Conservation (phyloP, 23 tunicate species). For the Styela plicata region DNA sequence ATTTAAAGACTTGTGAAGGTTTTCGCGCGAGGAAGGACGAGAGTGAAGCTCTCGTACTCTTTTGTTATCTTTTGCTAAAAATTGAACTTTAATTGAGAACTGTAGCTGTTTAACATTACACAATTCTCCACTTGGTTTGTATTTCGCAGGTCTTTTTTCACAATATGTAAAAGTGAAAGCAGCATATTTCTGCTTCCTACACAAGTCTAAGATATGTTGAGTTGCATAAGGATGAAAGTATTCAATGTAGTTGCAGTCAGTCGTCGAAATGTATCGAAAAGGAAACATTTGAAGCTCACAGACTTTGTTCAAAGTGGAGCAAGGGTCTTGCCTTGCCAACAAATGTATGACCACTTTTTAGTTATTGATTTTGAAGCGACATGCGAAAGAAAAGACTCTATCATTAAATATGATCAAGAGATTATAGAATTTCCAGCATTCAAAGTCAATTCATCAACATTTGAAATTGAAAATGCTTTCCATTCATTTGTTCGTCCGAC, state of each 20-base stretch:
- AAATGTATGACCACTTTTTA: constrained; percentile 19
- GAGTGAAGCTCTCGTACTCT: no score
- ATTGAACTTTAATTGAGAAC: no score
- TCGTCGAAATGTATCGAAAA: neutral
- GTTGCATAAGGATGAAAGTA: no score
- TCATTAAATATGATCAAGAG: constrained; percentile 4
- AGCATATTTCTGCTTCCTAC: no score
- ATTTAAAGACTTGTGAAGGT: no score
- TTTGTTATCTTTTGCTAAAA: no score
- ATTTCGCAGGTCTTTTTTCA: no score
- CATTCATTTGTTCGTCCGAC: constrained; percentile 22
- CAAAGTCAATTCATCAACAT: constrained; percentile 14
- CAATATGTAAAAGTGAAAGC: no score
- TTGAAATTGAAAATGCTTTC: constrained; percentile 2
- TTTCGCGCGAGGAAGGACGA: no score
- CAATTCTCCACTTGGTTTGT: no score
- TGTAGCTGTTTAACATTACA: no score
- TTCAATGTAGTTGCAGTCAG: neutral
- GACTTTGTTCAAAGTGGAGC: neutral
- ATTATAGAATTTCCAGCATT: constrained; percentile 25
- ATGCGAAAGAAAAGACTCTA: constrained; percentile 1
- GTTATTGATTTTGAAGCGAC: constrained; percentile 36
- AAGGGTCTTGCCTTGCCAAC: neutral
- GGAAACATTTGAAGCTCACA: neutral
- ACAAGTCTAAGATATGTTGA: no score